Evolutionary conservation across 2,888 invertebrate genomes (phyloP).

Genomic region (Eucriotettix oculatus): DNA sequence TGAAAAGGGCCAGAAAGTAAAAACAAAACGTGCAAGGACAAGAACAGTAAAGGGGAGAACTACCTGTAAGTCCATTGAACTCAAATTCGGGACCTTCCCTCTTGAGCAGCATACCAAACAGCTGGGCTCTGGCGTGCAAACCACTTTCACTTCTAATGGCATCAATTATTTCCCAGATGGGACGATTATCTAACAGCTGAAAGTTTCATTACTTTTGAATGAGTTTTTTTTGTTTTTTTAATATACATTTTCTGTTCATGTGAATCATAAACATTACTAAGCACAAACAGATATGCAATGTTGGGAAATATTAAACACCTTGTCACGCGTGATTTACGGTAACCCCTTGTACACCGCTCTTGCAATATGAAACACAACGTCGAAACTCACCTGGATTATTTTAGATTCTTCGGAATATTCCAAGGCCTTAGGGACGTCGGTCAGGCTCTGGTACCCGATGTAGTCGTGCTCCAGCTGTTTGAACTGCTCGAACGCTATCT

Average conservation of each 20-base stretch:
- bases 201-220: constrained; percentile 16
- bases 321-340: no score
- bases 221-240: no score
- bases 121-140: constrained; percentile 62
- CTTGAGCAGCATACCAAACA: constrained; percentile 66
- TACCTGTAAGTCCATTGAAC: constrained; percentile 36
- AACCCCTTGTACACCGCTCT: neutral
- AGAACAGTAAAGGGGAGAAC: no score
- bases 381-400: constrained; percentile 29
- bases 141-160: constrained; percentile 51
- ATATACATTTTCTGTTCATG: no score
- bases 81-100: constrained; percentile 67
- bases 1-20: no score
- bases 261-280: no score
- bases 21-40: no score
- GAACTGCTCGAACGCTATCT: constrained; percentile 65
- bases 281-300: neutral
- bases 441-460: constrained; percentile 87
- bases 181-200: constrained; percentile 41
- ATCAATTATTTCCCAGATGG: constrained; percentile 58
- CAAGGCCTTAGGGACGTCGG: constrained; percentile 77
- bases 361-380: neutral
- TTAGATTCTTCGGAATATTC: constrained; percentile 49
- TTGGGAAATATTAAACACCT: no score
- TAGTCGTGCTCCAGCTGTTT: constrained; percentile 80